Base-by-base conservation (phyloP, 2,888 invertebrate species). In the Synanthedon vespiformis region DNA sequence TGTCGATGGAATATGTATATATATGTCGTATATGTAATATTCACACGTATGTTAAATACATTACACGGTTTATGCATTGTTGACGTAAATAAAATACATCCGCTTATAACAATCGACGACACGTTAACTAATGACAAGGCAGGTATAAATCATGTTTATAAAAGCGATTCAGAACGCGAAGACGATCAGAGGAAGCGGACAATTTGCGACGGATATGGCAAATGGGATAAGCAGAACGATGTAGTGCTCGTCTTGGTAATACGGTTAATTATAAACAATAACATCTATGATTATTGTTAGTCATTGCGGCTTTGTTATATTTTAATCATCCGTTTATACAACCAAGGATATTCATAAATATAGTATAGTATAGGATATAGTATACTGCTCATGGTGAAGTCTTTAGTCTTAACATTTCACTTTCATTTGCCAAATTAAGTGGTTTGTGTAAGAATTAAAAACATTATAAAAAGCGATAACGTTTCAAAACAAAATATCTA, bases 61-160 rank as follows among this genome's bases (percentile, higher is more conserved):
- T 34, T 34, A 34, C 10, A 34, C 8, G n/a, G n/a, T n/a, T n/a
- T n/a, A n/a, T n/a, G 34, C 41, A 64, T 64, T 67, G 68, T 61
- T 59, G 67, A 63, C 70, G 75, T 79, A 72, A 83, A 83, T 82
- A 80, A 80, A 76, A 75, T 62, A 71, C 73, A 80, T 82, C 82
- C 80, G 80, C 66, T 65, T 57, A 61, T 69, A 73, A 80, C 79
- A 76, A 70, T 67, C 70, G 79, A 67, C 80, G 82, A 80, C 81
- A 82, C 67, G 70, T 70, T 72, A 77, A 80, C 77, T 82, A 84
- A 86, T 82, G 84, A 74, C 76, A 68, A 70, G 71, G 70, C 85
- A 85, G 84, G 84, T 85, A 86, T 86, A 85, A 85, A 85, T 86
- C 84, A 85, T 84, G 73, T 68, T 72, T 62, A 76, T 80, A 83